phyloP scores from a whole-genome alignment of 2,113 vertebrate genomes.

The Panurus biarmicus region DNA sequence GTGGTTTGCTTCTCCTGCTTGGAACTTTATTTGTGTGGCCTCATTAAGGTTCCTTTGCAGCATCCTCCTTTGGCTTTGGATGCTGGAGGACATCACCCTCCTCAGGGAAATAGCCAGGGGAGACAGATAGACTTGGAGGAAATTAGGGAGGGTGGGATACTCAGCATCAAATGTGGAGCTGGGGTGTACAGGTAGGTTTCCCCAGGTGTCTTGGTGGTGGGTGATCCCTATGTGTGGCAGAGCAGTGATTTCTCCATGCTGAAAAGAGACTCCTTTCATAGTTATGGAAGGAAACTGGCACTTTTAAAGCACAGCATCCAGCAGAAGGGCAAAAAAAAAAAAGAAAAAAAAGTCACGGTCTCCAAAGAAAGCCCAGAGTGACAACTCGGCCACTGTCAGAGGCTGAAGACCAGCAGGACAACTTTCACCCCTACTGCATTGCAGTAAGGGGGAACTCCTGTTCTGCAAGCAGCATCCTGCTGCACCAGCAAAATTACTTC shows the following conservation, averaged over 20 bases:
- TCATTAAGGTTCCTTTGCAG: not conserved
- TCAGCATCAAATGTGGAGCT: accelerated
- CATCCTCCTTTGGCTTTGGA: not conserved
- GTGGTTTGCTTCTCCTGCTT: not conserved
- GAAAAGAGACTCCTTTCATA: not conserved
- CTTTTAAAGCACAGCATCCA: not conserved
- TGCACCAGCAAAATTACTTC: not conserved
- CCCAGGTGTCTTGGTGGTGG: not conserved
- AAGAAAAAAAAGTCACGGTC: too few relatives aligned
- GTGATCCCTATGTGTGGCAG: not conserved
- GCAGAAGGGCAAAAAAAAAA: not conserved
- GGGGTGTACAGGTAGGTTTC: not conserved
- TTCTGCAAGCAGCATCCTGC: not conserved
- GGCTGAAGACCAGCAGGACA: not conserved
- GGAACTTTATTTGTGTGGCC: not conserved
- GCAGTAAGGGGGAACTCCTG: not conserved
- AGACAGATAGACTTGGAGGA: not conserved
- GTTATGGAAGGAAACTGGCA: not conserved
- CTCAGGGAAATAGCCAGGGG: not conserved
- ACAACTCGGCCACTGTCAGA: not conserved
- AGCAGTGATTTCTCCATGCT: not conserved
- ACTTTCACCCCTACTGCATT: accelerated
- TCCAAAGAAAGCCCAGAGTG: not conserved
- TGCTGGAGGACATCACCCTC: not conserved
- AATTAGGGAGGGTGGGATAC: not conserved